These are phyloP conservation scores for Heliconius ethilla DNA, from an alignment of 2,888 invertebrate genomes.

Conservation along the genomic window DNA sequence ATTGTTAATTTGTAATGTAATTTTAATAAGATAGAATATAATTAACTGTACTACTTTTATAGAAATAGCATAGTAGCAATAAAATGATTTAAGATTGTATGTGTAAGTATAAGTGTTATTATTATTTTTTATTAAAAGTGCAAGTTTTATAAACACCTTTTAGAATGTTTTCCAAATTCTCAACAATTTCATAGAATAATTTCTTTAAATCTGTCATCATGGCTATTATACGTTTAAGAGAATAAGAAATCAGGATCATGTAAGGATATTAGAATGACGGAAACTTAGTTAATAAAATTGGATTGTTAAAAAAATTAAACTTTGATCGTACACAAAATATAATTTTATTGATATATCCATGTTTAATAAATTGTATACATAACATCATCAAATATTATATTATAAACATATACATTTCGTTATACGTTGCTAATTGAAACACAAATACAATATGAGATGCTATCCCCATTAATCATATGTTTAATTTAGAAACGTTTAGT, in stretches of 20 bases:
- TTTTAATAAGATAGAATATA: constrained; percentile 11
- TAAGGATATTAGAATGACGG: background rate
- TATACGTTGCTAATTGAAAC: constrained; percentile 80
- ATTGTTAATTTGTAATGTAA: constrained; percentile 39
- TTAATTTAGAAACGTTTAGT: constrained; percentile 72
- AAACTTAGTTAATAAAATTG: constrained; percentile 26
- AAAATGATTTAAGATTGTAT: background rate
- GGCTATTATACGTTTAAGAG: background rate
- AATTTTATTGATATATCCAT: constrained; percentile 83
- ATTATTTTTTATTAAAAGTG: background rate
- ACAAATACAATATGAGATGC: constrained; percentile 82
- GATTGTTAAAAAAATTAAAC: constrained; percentile 64
- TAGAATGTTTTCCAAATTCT: background rate
- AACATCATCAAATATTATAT: constrained; percentile 82
- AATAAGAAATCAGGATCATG: background rate
- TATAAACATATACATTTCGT: constrained; percentile 82
- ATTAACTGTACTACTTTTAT: background rate
- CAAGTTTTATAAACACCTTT: background rate
- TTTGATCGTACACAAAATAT: constrained; percentile 81
- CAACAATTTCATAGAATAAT: too few relatives aligned
- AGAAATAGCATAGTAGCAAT: background rate
- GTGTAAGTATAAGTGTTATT: background rate
- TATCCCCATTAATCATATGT: constrained; percentile 75
- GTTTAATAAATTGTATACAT: constrained; percentile 83
- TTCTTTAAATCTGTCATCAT: background rate